Evolutionary conservation across 2,797 vertebrate genomes (phyloP).

Genomic region (Furcifer pardalis): DNA sequence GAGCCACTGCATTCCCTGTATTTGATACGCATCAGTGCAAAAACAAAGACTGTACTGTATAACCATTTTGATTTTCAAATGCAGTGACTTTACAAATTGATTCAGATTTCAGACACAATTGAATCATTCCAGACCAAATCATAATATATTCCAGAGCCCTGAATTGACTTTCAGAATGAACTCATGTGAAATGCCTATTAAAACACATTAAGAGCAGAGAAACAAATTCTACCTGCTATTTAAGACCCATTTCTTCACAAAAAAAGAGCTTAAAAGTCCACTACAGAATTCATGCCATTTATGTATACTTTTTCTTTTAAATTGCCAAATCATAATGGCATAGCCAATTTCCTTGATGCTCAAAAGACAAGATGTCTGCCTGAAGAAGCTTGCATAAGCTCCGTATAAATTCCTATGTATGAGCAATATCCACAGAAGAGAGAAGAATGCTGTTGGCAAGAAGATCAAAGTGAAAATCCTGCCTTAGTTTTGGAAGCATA

Average conservation of each 20-base stretch:
- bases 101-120: no score
- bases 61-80: no score
- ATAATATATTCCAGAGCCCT: no score
- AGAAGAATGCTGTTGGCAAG: slow-evolving; percentile 42
- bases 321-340: not conserved
- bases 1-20: no score
- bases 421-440: slow-evolving; percentile 37
- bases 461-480: slow-evolving; percentile 42
- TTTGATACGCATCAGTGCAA: no score
- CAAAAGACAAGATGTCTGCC: not conserved
- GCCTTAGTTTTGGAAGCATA: slow-evolving; percentile 44
- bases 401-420: slow-evolving; percentile 27
- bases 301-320: not conserved
- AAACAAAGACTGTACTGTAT: no score
- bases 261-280: not conserved
- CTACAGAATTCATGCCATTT: not conserved
- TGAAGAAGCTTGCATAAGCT: not conserved
- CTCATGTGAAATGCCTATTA: no score
- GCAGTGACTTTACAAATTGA: no score
- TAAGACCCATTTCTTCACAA: not conserved
- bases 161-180: no score
- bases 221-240: no score
- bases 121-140: no score
- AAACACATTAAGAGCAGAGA: no score
- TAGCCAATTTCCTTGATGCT: not conserved